Base-by-base conservation (phyloP, 2,113 vertebrate genomes). In the Muscicapa adusta region DNA sequence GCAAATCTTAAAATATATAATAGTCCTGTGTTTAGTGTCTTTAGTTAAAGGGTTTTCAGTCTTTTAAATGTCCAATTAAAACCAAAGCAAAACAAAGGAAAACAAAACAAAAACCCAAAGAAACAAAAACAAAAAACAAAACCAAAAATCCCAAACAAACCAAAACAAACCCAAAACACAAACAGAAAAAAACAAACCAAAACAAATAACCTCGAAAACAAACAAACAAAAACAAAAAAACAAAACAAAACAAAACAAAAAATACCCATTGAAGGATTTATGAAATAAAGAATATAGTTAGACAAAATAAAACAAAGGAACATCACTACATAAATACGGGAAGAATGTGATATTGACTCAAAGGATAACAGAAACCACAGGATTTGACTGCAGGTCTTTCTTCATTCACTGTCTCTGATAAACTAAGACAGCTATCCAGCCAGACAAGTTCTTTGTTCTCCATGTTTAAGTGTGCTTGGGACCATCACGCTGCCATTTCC, bases 71-170 rank as follows among this genome's bases (percentile, higher is more conserved):
- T 58, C 38, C 22, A 56, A 12, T 54, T 58, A 4, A 28, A 77
- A 74, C 18, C 7, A 18, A 57, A 77, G 26, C 10, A 48, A 62
- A 38, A n/a, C 8, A 10, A 50, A 76, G 31, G 9, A 6, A 38
- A 36, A 9, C 26, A 29, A 28, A 50, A 50, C 13, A 50, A 50
- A 50, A 50, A 25, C 24, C 6, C 23, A 22, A 23, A 26, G 6
- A 36, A 34, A 63, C 8, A 12, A 28, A 43, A n/a, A n/a, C n/a
- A n/a, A 17, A 6, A 42, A 63, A 22, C 14, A 18, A 38, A 18
- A 26, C 8, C 5, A 9, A n/a, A 22, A 36, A 19, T 18, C 5
- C 1, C 5, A 33, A n/a, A 33, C 6, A 9, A 50, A 5, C 18
- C 11, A 76, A 75, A 93, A 18, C 26, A 75, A 93, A 20, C 26